Evolutionary conservation across 2,888 invertebrate species (phyloP), one percentile per base, ranked within the genome.

Genomic region (Axea sp.): DNA sequence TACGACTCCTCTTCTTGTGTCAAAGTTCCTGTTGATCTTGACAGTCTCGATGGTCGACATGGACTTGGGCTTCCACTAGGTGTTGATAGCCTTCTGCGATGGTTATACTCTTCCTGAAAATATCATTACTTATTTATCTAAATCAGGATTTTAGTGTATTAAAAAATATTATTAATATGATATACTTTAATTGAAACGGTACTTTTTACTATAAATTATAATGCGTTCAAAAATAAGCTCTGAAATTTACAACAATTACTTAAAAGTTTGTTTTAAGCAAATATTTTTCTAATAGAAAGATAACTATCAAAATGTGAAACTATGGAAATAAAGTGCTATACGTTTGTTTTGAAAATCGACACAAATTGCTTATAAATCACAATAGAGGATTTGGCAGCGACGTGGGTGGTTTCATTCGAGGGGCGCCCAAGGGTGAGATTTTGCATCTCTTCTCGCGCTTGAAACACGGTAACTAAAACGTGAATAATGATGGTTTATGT

Each of bases 61-160:
- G 88, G 90, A 84, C 92, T 89, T 19, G 91, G 91, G 80, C 92
- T 92, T 72, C 92, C 92, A 84, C 92, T 92, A 8, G 94, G 94
- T 14, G 94, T 94, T 64, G 94, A 93, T 77, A 94, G 89, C 53
- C 94, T 91, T 81, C 94, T 91, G 79, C 94, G 90, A 84, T 91
- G 92, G 76, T 92, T 92, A 85, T 93, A 93, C 81, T 93, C 91
- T 79, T 87, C 88, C 90, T 90, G 86, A 17, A 88, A 89, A 14
- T 7, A 24, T 8, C n/a, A 2, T 17, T 7, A 24, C 19, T 3
- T 19, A n/a, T n/a, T n/a, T n/a, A n/a, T n/a, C n/a, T n/a, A n/a
- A n/a, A n/a, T n/a, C n/a, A n/a, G n/a, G n/a, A n/a, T n/a, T n/a
- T n/a, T n/a, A n/a, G n/a, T n/a, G n/a, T n/a, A n/a, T n/a, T n/a